Evolutionary conservation across 2,888 invertebrate species (phyloP).

Genomic region (Tigriopus californicus): DNA sequence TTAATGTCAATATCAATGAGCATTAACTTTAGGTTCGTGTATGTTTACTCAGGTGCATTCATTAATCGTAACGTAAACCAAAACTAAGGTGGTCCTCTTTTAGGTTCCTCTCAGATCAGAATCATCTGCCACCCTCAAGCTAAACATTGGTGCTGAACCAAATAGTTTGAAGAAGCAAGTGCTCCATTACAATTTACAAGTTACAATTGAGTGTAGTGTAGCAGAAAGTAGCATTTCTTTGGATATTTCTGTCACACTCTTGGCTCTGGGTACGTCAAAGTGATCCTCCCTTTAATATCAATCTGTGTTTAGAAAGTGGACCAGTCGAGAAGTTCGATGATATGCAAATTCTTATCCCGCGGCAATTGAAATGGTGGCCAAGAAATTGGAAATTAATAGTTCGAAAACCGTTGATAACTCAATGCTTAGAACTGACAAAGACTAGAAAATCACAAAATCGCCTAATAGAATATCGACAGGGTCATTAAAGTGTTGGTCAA

Average conservation of each 20-base stretch:
- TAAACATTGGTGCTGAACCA: slow-evolving; percentile 37
- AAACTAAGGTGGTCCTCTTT: too few species aligned
- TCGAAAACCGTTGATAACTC: slow-evolving; percentile 62
- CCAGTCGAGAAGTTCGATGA: slow-evolving; percentile 75
- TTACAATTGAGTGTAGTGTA: slow-evolving; percentile 74
- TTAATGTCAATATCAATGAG: slow-evolving; percentile 55
- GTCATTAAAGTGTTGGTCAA: slow-evolving; percentile 1
- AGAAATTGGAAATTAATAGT: slow-evolving; percentile 52
- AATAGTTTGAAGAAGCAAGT: slow-evolving; percentile 40
- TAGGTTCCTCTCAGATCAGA: neutral
- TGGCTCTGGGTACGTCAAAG: slow-evolving; percentile 74
- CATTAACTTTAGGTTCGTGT: slow-evolving; percentile 38
- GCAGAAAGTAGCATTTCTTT: slow-evolving; percentile 47
- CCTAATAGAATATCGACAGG: slow-evolving; percentile 29
- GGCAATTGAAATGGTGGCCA: slow-evolving; percentile 54
- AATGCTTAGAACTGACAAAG: slow-evolving; percentile 53
- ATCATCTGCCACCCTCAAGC: slow-evolving; percentile 33
- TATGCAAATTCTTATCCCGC: slow-evolving; percentile 45
- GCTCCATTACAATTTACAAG: slow-evolving; percentile 40
- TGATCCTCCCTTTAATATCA: slow-evolving; percentile 58
- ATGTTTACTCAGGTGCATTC: neutral
- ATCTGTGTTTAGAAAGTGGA: slow-evolving; percentile 71
- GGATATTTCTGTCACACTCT: slow-evolving; percentile 48
- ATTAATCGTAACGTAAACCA: too few species aligned
- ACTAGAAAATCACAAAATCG: slow-evolving; percentile 66